These are phyloP conservation scores for Tringa solitaria DNA, from an alignment of 2,113 vertebrate species.

Conservation along the genomic window DNA sequence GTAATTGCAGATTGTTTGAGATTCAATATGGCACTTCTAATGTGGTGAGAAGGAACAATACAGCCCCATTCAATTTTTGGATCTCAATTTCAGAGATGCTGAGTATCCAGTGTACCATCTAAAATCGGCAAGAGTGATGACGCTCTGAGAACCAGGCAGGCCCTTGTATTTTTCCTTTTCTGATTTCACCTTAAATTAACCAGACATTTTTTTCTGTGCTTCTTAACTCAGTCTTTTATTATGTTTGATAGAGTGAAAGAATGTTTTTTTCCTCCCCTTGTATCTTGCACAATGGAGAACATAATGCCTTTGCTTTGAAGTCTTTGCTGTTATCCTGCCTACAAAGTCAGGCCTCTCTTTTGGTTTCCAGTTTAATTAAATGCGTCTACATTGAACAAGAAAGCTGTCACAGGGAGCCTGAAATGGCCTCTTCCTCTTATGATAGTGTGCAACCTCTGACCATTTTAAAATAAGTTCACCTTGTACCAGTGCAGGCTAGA, in stretches of 20 bases:
- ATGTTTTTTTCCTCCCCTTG: slow-evolving; percentile 59
- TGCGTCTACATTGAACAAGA: slow-evolving; percentile 12
- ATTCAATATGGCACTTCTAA: slow-evolving; percentile 10
- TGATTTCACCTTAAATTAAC: slow-evolving; percentile 65
- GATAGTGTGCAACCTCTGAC: neutral
- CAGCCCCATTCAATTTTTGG: neutral
- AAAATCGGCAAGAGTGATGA: slow-evolving; percentile 28
- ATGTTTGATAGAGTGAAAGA: slow-evolving; percentile 55
- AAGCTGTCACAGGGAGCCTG: neutral
- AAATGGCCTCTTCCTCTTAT: neutral
- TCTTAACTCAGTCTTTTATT: slow-evolving; percentile 64
- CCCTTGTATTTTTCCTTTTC: slow-evolving; percentile 45
- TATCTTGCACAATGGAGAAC: slow-evolving; percentile 63
- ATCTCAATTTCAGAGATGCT: slow-evolving; percentile 28
- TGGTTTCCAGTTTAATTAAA: slow-evolving; percentile 64
- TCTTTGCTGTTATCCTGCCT: slow-evolving; percentile 47
- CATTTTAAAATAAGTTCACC: neutral
- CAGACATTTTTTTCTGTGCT: slow-evolving; percentile 25
- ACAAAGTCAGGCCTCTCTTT: slow-evolving; percentile 55
- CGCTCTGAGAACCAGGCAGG: neutral
- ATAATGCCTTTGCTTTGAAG: slow-evolving; percentile 66
- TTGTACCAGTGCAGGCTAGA: neutral
- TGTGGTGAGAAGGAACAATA: slow-evolving; percentile 9
- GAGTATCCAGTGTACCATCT: slow-evolving; percentile 4
- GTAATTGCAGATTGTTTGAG: neutral